These are phyloP conservation scores for Oxyura jamaicensis DNA, from an alignment of 2,113 vertebrate species.

Conservation along the genomic window DNA sequence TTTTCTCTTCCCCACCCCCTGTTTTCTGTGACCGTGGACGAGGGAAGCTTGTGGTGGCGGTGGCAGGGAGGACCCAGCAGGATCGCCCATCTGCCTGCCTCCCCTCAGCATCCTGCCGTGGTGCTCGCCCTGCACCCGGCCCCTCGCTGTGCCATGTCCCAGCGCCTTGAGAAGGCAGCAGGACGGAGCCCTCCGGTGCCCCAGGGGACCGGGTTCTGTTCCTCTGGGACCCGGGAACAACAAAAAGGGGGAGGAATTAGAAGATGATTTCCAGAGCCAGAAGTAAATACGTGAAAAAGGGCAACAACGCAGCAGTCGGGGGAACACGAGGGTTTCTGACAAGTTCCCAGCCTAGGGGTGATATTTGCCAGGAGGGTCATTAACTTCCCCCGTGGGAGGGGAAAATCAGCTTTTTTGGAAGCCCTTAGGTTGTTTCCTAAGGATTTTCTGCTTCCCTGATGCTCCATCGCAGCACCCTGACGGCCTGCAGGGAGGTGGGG, in stretches of 20 bases:
- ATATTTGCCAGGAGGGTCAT: slow-evolving; percentile 33
- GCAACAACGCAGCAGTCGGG: accelerated
- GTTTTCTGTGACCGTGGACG: not conserved
- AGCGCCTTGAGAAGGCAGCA: too few species aligned
- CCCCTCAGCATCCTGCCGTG: not conserved
- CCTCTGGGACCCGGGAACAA: not conserved
- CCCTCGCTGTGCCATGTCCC: accelerated
- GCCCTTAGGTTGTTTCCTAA: not conserved
- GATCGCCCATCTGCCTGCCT: not conserved
- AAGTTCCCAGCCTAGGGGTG: not conserved
- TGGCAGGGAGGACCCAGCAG: not conserved
- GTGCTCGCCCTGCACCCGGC: not conserved
- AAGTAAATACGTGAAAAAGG: not conserved
- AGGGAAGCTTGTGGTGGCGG: not conserved
- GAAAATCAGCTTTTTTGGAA: not conserved
- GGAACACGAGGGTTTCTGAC: slow-evolving; percentile 30
- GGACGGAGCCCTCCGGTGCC: too few species aligned
- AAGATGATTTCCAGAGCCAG: slow-evolving; percentile 38
- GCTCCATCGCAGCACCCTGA: not conserved
- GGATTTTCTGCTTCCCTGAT: not conserved
- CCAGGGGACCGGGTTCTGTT: too few species aligned
- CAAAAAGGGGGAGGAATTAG: slow-evolving; percentile 6
- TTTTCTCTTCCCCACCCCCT: not conserved
- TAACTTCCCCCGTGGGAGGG: not conserved
- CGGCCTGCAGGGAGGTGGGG: not conserved